Base-by-base conservation (phyloP, 2,113 vertebrate species). In the Eudyptes chrysolophus region DNA sequence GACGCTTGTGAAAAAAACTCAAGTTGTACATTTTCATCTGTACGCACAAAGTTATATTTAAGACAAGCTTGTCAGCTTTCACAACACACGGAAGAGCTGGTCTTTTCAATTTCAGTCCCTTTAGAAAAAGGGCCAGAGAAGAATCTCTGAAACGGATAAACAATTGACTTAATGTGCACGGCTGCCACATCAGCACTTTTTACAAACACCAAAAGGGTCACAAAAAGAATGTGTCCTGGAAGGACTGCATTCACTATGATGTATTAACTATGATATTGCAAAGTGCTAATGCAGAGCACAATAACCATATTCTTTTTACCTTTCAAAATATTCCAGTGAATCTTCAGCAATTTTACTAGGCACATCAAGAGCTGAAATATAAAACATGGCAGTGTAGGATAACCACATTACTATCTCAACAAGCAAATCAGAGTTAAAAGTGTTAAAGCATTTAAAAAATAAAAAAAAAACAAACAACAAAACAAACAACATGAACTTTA, bases 271-370 rank as follows among this genome's bases (percentile, higher is more conserved):
- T 5, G 57, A 34, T 8, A n/a, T 4, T 72, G 42, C 40, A 61
- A 60, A 62, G 7, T 64, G n/a, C 71, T 51, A 57, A 55, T 52
- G 87, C 13, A n/a, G 32, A 72, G 72, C 48, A 93, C 46, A 44
- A 46, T 64, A 96, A 30, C 69, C 65, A 72, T 7, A 36, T 48
- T 64, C 52, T 92, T 71, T 68, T 94, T 98, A 98, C 98, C 98
- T 99, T 97, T 98, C 97, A 86, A 98, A 96, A 89, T 97, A 96
- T 49, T 97, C 96, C 20, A 97, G 72, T 40, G 98, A 87, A 12
- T 96, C 82, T 75, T 96, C 89, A 57, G 97, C 96, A 94, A 98
- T 76, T 61, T 98, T 86, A 16, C 92, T 26, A 48, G 72, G 79
- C 68, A 25, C 27, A 51, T 25, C 12, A 38, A 78, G 34, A 84